Evolutionary conservation across 2,888 invertebrate genomes (phyloP).

Genomic region (Arrhopalites spinosus): DNA sequence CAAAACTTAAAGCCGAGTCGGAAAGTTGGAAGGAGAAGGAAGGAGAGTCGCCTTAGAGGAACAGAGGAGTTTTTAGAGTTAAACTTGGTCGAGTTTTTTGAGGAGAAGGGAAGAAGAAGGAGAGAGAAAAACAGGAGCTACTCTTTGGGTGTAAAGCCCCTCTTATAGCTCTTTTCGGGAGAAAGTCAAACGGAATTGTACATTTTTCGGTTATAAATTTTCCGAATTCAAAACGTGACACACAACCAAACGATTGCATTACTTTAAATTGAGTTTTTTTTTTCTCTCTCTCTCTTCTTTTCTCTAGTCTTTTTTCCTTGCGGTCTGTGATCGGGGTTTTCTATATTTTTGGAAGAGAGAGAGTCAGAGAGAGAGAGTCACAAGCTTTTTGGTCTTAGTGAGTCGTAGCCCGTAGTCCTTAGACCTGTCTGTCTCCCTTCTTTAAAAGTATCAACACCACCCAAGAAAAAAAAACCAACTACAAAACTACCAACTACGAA

Average conservation of each 20-base stretch:
- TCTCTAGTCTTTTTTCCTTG: constrained; percentile 9
- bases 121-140: neutral
- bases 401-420: neutral
- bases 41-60: neutral
- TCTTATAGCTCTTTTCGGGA: constrained; percentile 14
- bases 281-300: constrained; percentile 12
- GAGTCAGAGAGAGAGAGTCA: neutral
- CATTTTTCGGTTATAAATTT: constrained; percentile 32
- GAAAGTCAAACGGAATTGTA: constrained; percentile 29
- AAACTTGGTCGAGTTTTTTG: neutral
- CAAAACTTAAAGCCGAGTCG: neutral
- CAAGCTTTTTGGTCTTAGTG: neutral
- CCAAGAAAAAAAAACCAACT: neutral
- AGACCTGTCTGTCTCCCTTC: neutral
- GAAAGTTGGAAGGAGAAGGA: neutral
- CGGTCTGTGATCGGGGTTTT: neutral
- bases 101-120: neutral
- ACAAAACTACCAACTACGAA: neutral
- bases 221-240: constrained; percentile 37
- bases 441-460: neutral
- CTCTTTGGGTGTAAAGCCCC: constrained; percentile 9
- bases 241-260: constrained; percentile 38
- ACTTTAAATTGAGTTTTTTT: constrained; percentile 38
- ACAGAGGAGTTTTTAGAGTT: too few relatives aligned
- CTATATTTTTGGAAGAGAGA: neutral